Evolutionary conservation across 2,113 vertebrate species (phyloP).

Genomic region (Pontoporia blainvillei): DNA sequence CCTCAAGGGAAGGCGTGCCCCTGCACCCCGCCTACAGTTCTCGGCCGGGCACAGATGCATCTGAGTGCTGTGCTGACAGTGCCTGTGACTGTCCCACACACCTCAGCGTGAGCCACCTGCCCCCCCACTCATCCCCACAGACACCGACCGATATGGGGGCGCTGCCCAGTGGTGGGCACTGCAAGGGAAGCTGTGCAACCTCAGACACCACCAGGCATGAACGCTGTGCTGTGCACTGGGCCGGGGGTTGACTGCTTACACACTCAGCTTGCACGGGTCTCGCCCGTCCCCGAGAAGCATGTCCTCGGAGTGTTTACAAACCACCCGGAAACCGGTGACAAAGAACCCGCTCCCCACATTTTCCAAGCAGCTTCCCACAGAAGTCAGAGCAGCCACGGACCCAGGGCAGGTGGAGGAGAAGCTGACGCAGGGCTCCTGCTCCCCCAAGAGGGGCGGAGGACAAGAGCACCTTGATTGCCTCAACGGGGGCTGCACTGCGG

Average conservation of each 20-base stretch:
- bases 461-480: neutral
- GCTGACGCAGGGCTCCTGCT: neutral
- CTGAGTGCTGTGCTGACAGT: neutral
- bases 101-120: neutral
- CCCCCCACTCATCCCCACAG: neutral
- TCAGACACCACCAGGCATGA: neutral
- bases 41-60: neutral
- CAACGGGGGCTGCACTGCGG: neutral
- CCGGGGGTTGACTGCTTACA: neutral
- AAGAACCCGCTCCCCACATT: neutral
- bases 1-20: neutral
- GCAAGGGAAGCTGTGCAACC: neutral
- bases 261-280: neutral
- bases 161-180: no score
- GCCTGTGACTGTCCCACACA: neutral
- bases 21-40: neutral
- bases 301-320: conserved; percentile 30
- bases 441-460: neutral
- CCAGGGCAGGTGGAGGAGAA: neutral
- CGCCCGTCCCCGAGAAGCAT: neutral
- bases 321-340: conserved; percentile 20
- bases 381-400: neutral
- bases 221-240: no score
- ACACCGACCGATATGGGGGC: no score
- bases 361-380: neutral